Conservation (phyloP, 1,140 invertebrate genomes). For the Trachymyrmex septentrionalis region DNA sequence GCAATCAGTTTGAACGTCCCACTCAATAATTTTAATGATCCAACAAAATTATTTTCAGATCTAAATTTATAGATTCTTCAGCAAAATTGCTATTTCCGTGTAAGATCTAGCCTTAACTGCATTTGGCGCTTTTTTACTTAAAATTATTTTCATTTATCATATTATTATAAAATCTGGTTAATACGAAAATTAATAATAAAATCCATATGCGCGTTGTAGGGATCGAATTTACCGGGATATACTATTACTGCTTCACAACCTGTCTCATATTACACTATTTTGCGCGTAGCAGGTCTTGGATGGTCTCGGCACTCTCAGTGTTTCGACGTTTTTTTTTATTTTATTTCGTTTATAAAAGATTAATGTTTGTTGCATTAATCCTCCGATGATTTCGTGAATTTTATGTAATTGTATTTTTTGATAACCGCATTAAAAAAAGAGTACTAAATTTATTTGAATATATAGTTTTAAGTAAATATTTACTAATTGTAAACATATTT, state of each 20-base stretch:
- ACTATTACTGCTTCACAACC: slow-evolving; percentile 41
- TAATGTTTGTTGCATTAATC: neutral
- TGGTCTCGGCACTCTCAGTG: neutral
- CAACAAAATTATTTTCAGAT: no score
- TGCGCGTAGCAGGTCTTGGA: slow-evolving; percentile 47
- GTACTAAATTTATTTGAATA: no score
- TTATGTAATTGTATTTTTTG: slow-evolving; percentile 14
- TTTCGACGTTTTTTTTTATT: slow-evolving; percentile 28
- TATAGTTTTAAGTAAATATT: no score
- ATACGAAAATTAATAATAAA: slow-evolving; percentile 43
- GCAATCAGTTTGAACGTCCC: no score
- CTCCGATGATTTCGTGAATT: slow-evolving; percentile 32
- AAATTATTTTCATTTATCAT: neutral
- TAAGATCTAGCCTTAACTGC: no score
- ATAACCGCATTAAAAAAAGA: no score
- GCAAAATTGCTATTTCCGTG: no score
- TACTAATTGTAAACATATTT: no score
- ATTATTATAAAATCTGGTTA: slow-evolving; percentile 24
- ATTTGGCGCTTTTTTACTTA: neutral
- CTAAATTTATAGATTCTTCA: no score
- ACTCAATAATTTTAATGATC: no score
- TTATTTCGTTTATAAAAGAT: neutral
- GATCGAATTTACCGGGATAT: slow-evolving; percentile 40
- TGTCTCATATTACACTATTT: slow-evolving; percentile 45
- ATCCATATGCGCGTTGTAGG: slow-evolving; percentile 9